phyloP scores from a whole-genome alignment of 2,888 invertebrate genomes.

The Synanthedon myopaeformis region DNA sequence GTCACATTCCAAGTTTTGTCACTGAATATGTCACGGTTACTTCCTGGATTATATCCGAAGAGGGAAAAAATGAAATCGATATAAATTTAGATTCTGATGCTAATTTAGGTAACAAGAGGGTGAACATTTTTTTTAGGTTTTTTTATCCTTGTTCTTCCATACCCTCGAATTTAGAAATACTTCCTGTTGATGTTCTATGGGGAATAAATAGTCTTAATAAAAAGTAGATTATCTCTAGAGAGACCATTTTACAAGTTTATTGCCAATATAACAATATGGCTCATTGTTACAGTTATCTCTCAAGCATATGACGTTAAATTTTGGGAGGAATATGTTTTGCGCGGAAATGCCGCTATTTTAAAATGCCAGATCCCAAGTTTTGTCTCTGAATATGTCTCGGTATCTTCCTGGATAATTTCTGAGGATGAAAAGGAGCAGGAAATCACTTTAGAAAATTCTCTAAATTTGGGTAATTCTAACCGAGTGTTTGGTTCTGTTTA shows the following conservation, averaged over 20 bases:
- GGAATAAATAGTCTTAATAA: too few relatives aligned
- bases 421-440: slow-evolving; percentile 69
- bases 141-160: not conserved
- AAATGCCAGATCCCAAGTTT: slow-evolving; percentile 95
- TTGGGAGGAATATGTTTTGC: slow-evolving; percentile 92
- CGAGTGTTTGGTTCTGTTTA: not conserved
- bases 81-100: slow-evolving; percentile 56
- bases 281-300: slow-evolving; percentile 81
- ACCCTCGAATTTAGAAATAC: too few relatives aligned
- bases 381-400: slow-evolving; percentile 90
- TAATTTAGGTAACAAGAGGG: slow-evolving; percentile 42
- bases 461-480: slow-evolving; percentile 38
- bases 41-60: slow-evolving; percentile 87
- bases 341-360: slow-evolving; percentile 89
- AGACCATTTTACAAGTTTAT: too few relatives aligned
- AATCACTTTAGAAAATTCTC: slow-evolving; percentile 41
- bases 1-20: slow-evolving; percentile 93
- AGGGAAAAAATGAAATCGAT: slow-evolving; percentile 51
- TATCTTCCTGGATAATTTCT: slow-evolving; percentile 88
- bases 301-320: slow-evolving; percentile 91
- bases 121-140: not conserved
- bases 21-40: slow-evolving; percentile 89
- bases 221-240: too few relatives aligned
- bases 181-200: too few relatives aligned
- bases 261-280: not conserved